A percentile compares a stretch with the other conserved stretches of the same genome.
Conservation (phyloP, 2,113 vertebrate genomes). For the Pogona vitticeps region DNA sequence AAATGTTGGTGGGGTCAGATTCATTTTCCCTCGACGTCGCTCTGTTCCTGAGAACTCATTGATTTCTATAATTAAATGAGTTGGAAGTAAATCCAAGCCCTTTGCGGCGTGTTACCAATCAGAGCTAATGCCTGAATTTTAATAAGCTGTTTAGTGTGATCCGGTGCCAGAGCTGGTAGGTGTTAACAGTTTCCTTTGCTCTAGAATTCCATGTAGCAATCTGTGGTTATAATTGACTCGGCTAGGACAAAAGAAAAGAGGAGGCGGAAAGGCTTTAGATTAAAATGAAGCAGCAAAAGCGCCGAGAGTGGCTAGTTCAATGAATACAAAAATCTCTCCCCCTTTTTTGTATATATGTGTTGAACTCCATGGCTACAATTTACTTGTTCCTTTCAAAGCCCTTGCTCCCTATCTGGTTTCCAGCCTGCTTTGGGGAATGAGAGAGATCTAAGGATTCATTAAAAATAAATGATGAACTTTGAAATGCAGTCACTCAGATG, state of each 20-base stretch:
- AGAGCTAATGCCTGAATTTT: constrained; percentile 77
- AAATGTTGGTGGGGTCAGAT: constrained; percentile 22
- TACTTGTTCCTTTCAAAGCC: constrained; percentile 45
- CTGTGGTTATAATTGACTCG: constrained; percentile 74
- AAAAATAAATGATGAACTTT: constrained; percentile 5
- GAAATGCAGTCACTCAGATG: constrained; percentile 34
- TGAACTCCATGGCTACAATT: constrained; percentile 28
- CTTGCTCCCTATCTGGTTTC: constrained; percentile 6
- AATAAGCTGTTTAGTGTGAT: constrained; percentile 77
- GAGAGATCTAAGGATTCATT: constrained; percentile 13
- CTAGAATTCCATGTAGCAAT: constrained; percentile 69
- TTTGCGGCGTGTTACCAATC: constrained; percentile 69
- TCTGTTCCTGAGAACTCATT: constrained; percentile 68
- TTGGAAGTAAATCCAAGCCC: constrained; percentile 74
- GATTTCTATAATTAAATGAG: constrained; percentile 81
- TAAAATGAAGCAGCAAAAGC: constrained; percentile 55
- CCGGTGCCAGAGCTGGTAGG: constrained; percentile 68
- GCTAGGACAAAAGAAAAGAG: constrained; percentile 69
- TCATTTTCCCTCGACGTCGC: constrained; percentile 66
- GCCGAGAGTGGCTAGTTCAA: constrained; percentile 48
- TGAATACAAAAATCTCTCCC: constrained; percentile 34
- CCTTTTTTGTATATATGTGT: constrained; percentile 11
- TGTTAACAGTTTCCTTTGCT: constrained; percentile 72
- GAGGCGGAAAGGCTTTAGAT: constrained; percentile 63
- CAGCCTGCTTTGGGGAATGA: background rate